Evolutionary conservation across 2,797 vertebrate genomes (phyloP).

Genomic region (Coregonus suidteri): DNA sequence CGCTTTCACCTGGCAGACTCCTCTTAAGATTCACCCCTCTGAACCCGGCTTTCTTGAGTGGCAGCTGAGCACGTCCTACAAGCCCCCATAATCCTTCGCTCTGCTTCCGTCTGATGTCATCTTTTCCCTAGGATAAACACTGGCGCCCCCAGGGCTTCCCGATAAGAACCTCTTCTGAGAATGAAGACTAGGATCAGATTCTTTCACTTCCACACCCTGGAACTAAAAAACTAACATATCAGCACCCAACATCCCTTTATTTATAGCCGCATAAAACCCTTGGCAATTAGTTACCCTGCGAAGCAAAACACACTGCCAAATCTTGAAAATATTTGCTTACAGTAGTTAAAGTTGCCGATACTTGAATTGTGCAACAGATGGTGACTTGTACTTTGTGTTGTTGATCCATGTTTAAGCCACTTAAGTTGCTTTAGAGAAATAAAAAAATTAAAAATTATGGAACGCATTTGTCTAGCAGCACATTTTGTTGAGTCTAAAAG

Average conservation of each 20-base stretch:
- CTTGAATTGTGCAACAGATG: neutral
- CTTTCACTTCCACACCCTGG: slow-evolving; percentile 50
- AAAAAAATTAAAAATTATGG: neutral
- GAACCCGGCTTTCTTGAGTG: slow-evolving; percentile 40
- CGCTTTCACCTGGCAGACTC: slow-evolving; percentile 29
- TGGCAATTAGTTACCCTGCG: slow-evolving; percentile 24
- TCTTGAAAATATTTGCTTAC: neutral
- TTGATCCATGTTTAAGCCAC: neutral
- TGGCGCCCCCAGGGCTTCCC: slow-evolving; percentile 40
- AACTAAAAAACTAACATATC: slow-evolving; percentile 28
- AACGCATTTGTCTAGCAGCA: neutral
- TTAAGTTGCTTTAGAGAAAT: neutral
- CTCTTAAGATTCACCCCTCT: slow-evolving; percentile 40
- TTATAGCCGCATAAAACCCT: slow-evolving; percentile 34
- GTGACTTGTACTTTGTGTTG: neutral
- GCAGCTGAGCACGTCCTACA: slow-evolving; percentile 56
- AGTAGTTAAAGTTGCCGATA: neutral
- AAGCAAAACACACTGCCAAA: slow-evolving; percentile 14
- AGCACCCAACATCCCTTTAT: slow-evolving; percentile 13
- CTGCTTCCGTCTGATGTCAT: slow-evolving; percentile 68
- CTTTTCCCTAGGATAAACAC: slow-evolving; percentile 64
- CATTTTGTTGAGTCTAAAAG: neutral
- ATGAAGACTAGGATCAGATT: slow-evolving; percentile 56
- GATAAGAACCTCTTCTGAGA: slow-evolving; percentile 62
- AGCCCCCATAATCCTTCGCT: slow-evolving; percentile 66